These are phyloP conservation scores for Xyrauchen texanus DNA, from an alignment of 2,113 vertebrate genomes.

Conservation along the genomic window DNA sequence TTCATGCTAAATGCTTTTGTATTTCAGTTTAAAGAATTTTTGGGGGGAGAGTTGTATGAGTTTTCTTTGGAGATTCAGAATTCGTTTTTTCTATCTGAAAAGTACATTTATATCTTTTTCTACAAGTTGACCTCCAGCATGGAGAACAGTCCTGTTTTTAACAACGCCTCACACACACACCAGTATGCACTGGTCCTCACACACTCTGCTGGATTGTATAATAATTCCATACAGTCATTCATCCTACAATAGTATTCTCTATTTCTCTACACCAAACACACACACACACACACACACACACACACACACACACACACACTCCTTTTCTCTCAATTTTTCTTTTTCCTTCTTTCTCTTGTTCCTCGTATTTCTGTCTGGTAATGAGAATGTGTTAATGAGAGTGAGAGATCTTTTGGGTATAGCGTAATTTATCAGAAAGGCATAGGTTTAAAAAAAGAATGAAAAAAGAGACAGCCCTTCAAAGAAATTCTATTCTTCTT, in stretches of 20 bases:
- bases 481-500: constrained; percentile 85
- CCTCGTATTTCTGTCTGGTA: constrained; percentile 68
- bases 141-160: constrained; percentile 27
- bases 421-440: constrained; percentile 80
- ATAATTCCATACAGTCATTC: constrained; percentile 47
- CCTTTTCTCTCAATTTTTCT: neutral
- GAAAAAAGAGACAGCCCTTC: constrained; percentile 66
- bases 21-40: constrained; percentile 5
- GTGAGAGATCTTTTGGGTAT: constrained; percentile 79
- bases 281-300: neutral
- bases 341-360: constrained; percentile 49
- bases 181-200: neutral
- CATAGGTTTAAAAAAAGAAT: constrained; percentile 67
- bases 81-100: constrained; percentile 33
- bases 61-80: too few species aligned
- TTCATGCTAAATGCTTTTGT: constrained; percentile 17
- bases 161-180: constrained; percentile 33
- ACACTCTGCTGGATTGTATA: constrained; percentile 10
- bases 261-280: neutral
- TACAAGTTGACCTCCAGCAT: constrained; percentile 23
- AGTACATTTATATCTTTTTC: constrained; percentile 36
- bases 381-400: constrained; percentile 81
- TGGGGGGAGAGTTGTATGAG: too few species aligned
- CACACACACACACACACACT: neutral
- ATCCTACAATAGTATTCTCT: constrained; percentile 28